These are phyloP conservation scores for Cryptotermes secundus DNA, from an alignment of 1,140 invertebrate species.

Conservation along the genomic window DNA sequence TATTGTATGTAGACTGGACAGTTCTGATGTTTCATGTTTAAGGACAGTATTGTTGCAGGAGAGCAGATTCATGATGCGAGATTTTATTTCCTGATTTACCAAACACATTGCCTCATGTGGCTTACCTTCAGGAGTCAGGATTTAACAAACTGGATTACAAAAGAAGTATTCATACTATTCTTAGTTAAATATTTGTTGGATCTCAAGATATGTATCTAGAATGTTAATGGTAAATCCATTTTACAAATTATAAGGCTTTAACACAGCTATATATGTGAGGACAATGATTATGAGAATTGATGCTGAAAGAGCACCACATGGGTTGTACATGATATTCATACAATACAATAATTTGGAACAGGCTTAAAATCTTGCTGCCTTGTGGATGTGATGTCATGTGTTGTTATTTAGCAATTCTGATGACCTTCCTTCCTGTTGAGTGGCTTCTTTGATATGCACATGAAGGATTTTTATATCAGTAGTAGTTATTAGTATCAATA, in stretches of 20 bases:
- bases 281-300: neutral
- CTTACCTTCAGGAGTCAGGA: neutral
- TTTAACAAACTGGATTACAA: constrained; percentile 8
- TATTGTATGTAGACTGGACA: too few relatives aligned
- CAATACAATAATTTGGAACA: neutral
- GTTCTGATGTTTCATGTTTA: too few relatives aligned
- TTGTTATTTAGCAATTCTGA: constrained; percentile 10
- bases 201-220: constrained; percentile 4
- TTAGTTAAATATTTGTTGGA: neutral
- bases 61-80: too few relatives aligned
- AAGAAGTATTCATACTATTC: neutral
- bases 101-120: constrained; percentile 6
- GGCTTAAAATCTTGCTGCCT: constrained; percentile 18
- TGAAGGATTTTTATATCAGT: neutral
- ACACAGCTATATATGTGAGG: constrained; percentile 1
- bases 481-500: neutral
- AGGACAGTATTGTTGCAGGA: too few relatives aligned
- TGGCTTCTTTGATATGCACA: neutral
- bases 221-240: constrained; percentile 1
- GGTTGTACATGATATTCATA: neutral
- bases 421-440: neutral
- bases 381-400: neutral
- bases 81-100: neutral
- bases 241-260: constrained; percentile 5
- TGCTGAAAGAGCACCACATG: neutral